These are phyloP conservation scores for Psittacula cyanocephala DNA, from an alignment of 2,113 vertebrate species.

Conservation along the genomic window DNA sequence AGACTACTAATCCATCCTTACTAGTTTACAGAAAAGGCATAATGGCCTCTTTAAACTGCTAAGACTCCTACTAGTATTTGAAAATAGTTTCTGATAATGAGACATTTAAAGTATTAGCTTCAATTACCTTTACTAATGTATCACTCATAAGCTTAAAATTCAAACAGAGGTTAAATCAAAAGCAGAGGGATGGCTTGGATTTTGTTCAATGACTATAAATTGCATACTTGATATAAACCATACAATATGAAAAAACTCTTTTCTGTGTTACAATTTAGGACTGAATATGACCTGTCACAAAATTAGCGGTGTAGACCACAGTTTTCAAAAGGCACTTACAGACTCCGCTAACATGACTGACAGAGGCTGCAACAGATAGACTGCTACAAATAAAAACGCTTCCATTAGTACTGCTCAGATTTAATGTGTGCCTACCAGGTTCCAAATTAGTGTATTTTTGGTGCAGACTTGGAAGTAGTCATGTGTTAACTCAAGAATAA, in stretches of 20 bases:
- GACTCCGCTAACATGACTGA: neutral
- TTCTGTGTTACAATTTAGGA: neutral
- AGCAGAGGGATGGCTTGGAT: conserved; percentile 38
- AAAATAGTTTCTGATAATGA: conserved; percentile 53
- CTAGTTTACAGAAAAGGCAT: conserved; percentile 47
- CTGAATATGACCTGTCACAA: neutral
- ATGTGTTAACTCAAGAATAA: neutral
- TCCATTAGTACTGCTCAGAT: neutral
- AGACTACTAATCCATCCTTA: conserved; percentile 44
- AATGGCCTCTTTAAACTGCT: conserved; percentile 49
- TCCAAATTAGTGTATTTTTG: neutral
- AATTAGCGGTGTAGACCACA: neutral
- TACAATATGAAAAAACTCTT: neutral
- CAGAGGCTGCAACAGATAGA: neutral
- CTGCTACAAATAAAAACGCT: neutral
- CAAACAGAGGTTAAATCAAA: conserved; percentile 59
- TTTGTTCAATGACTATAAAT: conserved; percentile 54
- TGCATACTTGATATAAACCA: neutral
- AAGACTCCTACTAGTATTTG: conserved; percentile 55
- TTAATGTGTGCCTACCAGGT: neutral
- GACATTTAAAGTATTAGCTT: conserved; percentile 54
- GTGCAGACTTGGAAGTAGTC: neutral
- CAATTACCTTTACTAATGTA: conserved; percentile 56
- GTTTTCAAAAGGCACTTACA: neutral
- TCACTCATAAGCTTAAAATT: conserved; percentile 58